Evolutionary conservation across 1,140 invertebrate genomes (phyloP).

Genomic region (Octopus bimaculoides): DNA sequence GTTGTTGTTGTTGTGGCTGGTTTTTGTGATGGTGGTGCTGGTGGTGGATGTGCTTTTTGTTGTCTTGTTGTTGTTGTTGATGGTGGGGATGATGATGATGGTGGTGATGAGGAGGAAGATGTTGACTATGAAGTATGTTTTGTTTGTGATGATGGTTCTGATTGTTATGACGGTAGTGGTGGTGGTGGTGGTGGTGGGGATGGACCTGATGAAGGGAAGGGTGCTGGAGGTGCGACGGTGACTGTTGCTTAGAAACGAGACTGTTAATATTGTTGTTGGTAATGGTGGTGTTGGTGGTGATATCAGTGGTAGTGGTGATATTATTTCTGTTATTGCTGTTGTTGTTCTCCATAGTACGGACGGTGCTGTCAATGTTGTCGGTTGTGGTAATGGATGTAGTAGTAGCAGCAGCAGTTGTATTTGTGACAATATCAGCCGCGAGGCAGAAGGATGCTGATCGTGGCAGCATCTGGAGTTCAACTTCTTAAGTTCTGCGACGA

Average conservation of each 20-base stretch:
- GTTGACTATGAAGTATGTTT: neutral
- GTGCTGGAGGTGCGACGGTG: too few species aligned
- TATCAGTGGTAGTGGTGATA: too few species aligned
- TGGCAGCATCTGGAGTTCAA: constrained; percentile 5
- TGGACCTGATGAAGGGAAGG: too few species aligned
- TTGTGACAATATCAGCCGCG: neutral
- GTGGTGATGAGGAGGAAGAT: too few species aligned
- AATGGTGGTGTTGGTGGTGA: too few species aligned
- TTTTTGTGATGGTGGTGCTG: too few species aligned
- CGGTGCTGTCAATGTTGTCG: neutral
- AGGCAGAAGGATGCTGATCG: neutral
- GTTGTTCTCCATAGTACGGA: too few species aligned
- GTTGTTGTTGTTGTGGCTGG: neutral
- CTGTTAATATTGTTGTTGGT: too few species aligned
- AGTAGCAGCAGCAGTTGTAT: constrained; percentile 12
- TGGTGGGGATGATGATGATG: neutral
- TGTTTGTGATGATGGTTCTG: neutral
- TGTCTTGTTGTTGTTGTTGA: neutral
- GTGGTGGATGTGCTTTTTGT: constrained; percentile 4
- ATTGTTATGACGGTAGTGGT: too few species aligned
- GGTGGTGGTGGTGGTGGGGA: too few species aligned
- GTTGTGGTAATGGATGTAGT: constrained; percentile 4
- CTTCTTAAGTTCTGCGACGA: neutral
- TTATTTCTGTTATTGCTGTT: neutral
- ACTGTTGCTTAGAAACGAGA: too few species aligned